Conservation (phyloP, 2,888 invertebrate species). For the Epinotia ramella region DNA sequence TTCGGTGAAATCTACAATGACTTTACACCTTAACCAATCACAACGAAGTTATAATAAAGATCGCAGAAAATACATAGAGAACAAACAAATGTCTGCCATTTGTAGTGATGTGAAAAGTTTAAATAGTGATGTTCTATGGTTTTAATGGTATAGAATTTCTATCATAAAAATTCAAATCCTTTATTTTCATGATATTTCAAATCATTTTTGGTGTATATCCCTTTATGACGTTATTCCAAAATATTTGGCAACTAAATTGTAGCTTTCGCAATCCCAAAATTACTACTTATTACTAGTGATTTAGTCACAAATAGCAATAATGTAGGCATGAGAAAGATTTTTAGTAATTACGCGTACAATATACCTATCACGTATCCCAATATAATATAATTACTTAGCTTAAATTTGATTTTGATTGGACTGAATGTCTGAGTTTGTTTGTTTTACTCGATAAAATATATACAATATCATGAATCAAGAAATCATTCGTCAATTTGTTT, state of each 20-base stretch:
- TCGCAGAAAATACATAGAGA: slow-evolving; percentile 29
- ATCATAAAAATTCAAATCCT: background rate
- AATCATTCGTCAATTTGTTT: background rate
- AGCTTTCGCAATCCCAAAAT: background rate
- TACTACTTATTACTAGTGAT: background rate
- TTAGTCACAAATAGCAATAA: background rate
- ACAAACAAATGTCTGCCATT: slow-evolving; percentile 16
- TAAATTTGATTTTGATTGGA: too few relatives aligned
- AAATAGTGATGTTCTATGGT: slow-evolving; percentile 29
- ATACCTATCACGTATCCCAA: background rate
- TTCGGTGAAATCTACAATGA: slow-evolving; percentile 15
- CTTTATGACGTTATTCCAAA: background rate
- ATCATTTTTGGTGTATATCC: background rate
- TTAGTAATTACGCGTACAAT: background rate
- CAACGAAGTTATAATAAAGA: slow-evolving; percentile 10
- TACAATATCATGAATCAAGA: background rate
- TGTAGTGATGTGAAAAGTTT: slow-evolving; percentile 26
- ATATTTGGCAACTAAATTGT: background rate
- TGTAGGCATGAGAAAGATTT: background rate
- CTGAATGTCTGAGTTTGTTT: too few relatives aligned
- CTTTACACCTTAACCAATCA: slow-evolving; percentile 18
- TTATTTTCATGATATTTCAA: too few relatives aligned
- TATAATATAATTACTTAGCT: too few relatives aligned
- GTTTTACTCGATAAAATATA: too few relatives aligned
- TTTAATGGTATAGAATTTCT: background rate